Percentiles rank a stretch among this genome's conserved stretches.
phyloP scores from a whole-genome alignment of 30 jellyfish, hydroid and myxozoan species.

The Hydractinia symbiolongicarpus region DNA sequence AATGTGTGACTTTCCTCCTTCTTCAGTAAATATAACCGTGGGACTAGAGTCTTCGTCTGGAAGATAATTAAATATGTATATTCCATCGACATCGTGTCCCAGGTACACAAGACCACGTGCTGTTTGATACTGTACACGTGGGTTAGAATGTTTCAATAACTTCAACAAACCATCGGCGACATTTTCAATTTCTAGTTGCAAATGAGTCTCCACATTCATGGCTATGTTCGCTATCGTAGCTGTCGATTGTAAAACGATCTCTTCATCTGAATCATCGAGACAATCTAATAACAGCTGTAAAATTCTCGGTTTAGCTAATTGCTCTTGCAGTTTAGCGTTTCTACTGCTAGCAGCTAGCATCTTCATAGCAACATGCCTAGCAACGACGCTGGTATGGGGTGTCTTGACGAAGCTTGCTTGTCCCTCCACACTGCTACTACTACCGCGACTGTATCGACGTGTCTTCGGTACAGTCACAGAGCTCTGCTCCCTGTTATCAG shows the following conservation, averaged over 20 bases:
- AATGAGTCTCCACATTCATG: conserved; percentile 59
- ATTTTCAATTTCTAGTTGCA: conserved; percentile 52
- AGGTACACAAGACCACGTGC: conserved; percentile 83
- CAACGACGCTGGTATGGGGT: conserved; percentile 43
- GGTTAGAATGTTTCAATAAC: conserved; percentile 43
- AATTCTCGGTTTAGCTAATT: conserved; percentile 68
- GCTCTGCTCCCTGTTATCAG: neutral
- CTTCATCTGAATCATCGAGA: conserved; percentile 60
- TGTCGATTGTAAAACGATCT: conserved; percentile 61
- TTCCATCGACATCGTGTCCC: conserved; percentile 69
- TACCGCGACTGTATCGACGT: conserved; percentile 27
- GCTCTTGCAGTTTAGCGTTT: conserved; percentile 67
- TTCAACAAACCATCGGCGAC: conserved; percentile 36
- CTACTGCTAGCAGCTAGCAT: conserved; percentile 94
- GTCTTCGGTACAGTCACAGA: neutral
- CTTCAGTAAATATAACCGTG: conserved; percentile 10
- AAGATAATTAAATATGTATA: conserved; percentile 49
- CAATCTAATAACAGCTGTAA: conserved; percentile 58
- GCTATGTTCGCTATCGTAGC: conserved; percentile 81
- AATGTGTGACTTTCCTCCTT: conserved; percentile 18
- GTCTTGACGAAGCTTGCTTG: neutral
- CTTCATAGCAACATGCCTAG: conserved; percentile 80
- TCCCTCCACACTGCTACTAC: conserved; percentile 11
- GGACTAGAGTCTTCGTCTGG: conserved; percentile 52
- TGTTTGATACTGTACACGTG: conserved; percentile 65